Evolutionary conservation across 2,888 invertebrate genomes (phyloP).

Genomic region (Fragum whitleyi): DNA sequence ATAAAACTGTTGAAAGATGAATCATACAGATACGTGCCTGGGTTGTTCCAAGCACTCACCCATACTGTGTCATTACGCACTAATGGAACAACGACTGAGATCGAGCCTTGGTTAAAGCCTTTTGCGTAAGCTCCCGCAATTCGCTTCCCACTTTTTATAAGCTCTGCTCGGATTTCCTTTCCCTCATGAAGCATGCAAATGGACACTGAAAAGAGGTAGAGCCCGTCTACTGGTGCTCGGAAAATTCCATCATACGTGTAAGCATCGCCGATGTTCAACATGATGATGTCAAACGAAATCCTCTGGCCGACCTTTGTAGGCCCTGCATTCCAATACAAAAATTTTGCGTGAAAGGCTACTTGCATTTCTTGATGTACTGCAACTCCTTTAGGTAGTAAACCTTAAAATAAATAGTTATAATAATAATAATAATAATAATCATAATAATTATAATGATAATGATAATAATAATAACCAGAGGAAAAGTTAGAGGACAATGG

Average conservation of each 20-base stretch:
- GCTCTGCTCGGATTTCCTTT: not conserved
- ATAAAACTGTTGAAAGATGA: not conserved
- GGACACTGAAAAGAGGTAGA: not conserved
- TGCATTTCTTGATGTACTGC: not conserved
- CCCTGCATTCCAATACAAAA: not conserved
- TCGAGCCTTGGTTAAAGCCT: not conserved
- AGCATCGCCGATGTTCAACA: not conserved
- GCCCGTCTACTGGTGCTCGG: not conserved
- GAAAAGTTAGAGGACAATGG: too few relatives aligned
- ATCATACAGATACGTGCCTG: not conserved
- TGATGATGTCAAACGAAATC: not conserved
- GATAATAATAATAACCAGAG: too few relatives aligned
- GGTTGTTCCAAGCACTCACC: not conserved
- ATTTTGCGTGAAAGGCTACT: not conserved
- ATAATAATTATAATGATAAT: too few relatives aligned
- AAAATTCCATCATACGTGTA: not conserved
- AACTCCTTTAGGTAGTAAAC: not conserved
- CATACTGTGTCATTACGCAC: not conserved
- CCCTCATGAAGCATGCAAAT: too few relatives aligned
- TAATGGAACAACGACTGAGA: not conserved
- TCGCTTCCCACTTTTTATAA: not conserved
- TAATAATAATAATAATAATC: too few relatives aligned
- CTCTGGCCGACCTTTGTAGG: not conserved
- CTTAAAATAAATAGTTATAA: too few relatives aligned
- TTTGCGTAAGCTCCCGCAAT: not conserved